Conservation (phyloP, 1,140 invertebrate genomes). For the Arctopsyche grandis region DNA sequence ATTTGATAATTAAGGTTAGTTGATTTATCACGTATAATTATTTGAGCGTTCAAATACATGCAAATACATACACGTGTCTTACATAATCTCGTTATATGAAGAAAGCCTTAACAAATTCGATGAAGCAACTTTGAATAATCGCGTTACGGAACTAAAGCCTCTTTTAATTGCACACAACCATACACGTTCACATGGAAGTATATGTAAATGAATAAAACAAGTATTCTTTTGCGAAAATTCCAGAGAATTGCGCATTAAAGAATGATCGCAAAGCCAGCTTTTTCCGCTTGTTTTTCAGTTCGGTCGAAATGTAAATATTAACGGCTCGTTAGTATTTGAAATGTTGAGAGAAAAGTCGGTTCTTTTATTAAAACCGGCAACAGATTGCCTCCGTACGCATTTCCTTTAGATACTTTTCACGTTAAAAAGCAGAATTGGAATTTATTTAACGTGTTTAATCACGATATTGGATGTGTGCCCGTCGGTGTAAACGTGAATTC, state of each 20-base stretch:
- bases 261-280: not conserved
- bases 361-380: slow-evolving; percentile 21
- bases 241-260: not conserved
- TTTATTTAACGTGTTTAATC: too few relatives aligned
- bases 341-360: not conserved
- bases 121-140: slow-evolving; percentile 2
- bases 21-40: not conserved
- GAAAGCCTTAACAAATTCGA: not conserved
- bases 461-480: too few relatives aligned
- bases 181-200: not conserved
- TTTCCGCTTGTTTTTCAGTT: not conserved
- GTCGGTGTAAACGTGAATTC: too few relatives aligned
- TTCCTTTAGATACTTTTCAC: too few relatives aligned
- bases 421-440: too few relatives aligned
- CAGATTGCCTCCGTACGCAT: not conserved
- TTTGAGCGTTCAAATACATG: not conserved
- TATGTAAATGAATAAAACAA: not conserved
- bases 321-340: slow-evolving; percentile 9
- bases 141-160: not conserved
- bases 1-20: not conserved
- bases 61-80: not conserved
- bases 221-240: not conserved
- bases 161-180: not conserved
- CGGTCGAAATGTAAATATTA: slow-evolving; percentile 14
- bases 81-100: not conserved